Evolutionary conservation across 2,888 invertebrate genomes (phyloP).

Genomic region (Thecocarcelia acutangulata): DNA sequence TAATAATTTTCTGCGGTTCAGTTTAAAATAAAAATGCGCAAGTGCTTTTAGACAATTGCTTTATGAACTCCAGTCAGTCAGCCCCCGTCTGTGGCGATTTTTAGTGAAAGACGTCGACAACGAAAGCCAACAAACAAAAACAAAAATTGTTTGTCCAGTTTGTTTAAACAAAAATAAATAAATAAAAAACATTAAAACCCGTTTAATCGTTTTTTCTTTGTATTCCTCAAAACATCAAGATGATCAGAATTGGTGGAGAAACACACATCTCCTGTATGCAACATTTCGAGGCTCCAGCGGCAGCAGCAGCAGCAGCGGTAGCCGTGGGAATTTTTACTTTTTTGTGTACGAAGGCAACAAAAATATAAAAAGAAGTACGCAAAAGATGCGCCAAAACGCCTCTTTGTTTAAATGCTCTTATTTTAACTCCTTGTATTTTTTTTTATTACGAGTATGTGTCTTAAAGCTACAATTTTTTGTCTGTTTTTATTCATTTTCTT

Average conservation of each 20-base stretch:
- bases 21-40: conserved; percentile 43
- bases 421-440: conserved; percentile 63
- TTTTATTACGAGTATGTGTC: conserved; percentile 37
- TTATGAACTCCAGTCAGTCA: conserved; percentile 60
- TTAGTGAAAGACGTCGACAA: conserved; percentile 34
- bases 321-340: conserved; percentile 64
- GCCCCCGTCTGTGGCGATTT: conserved; percentile 56
- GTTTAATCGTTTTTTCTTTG: conserved; percentile 52
- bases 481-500: conserved; percentile 30
- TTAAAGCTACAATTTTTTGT: conserved; percentile 36
- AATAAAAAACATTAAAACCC: conserved; percentile 47
- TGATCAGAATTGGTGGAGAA: conserved; percentile 31
- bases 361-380: conserved; percentile 33
- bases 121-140: conserved; percentile 29
- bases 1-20: conserved; percentile 14
- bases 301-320: conserved; percentile 40
- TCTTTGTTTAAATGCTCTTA: conserved; percentile 68
- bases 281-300: conserved; percentile 49
- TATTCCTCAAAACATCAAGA: conserved; percentile 55
- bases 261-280: conserved; percentile 39
- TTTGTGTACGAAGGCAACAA: conserved; percentile 35
- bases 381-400: conserved; percentile 69
- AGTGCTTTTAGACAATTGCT: conserved; percentile 65
- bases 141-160: conserved; percentile 52
- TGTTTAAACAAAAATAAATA: conserved; percentile 16